Evolutionary conservation across 23 tunicate genomes (phyloP), one percentile per base, ranked within the genome.

Genomic region (Aplidium turbinatum): DNA sequence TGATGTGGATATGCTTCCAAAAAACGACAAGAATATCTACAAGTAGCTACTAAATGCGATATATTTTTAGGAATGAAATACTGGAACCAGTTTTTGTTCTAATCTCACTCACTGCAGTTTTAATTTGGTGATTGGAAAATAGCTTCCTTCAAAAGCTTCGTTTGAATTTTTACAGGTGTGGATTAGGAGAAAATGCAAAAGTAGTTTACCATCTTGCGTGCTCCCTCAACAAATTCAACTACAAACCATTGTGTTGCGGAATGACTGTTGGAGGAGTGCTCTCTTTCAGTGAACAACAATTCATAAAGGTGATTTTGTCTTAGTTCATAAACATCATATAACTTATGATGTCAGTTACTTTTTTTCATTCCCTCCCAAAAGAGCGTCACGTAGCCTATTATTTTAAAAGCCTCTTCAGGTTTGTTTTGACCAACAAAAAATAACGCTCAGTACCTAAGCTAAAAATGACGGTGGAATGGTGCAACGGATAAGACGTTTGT

Each of bases 241-340:
- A 88, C 79, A 61, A 47, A 34, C 9, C 71, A 13, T 40, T 76
- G 4, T 88, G 96, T 29, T 81, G 83, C 34, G 96, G 96, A 39
- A 88, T 90, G 74, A 83, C 90, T 48, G 92, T 85, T 29, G 92
- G 92, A 31, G 92, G 92, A 39, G 92, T 85, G 11, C 74, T 85
- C 4, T 47, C 79, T 0, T 85, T 85, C 38, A 69, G 62, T 47
- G 79, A 69, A 31, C 4, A 61, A 2, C 72, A 68, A 5, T 84
- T 22, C 64, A 57, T 50, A 68, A 53, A 68, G 30, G 90, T 84
- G 62, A 78, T 7, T 26, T 55, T 55, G 13, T 13, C 20, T 55
- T 55, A 6, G n/a, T 55, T 6, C 62, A 11, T 55, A 18, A 55
- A 42, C 50, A 16, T 42, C 50, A 42, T 42, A 16, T 9, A 42